Evolutionary conservation across 2,797 vertebrate species (phyloP), one percentile per base, ranked within the genome.

Genomic region (Amazonetta brasiliensis): DNA sequence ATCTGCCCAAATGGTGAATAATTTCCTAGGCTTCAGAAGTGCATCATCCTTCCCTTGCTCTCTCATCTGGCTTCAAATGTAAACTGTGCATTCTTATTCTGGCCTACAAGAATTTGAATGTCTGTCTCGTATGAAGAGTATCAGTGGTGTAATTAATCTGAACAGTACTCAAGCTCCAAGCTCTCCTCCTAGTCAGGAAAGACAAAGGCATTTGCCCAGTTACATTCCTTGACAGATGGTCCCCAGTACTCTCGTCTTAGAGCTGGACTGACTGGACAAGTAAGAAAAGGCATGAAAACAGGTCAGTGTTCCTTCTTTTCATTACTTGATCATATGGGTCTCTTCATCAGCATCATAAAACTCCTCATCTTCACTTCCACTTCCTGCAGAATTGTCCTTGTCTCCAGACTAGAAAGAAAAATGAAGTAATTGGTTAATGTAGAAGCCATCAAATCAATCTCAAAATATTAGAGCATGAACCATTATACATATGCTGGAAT

Each of bases 321-420:
- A 39, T 97, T 97, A 98, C 87, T 97, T 98, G 90, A 98, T 97
- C 98, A 98, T 98, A 39, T 98, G 98, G 19, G 98, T 98, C 88
- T 98, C 98, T 96, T 98, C 98, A 64, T 97, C 69, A 2, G 97
- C 97, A 68, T 98, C 98, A n/a, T 97, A 98, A 41, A 98, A 98
- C 56, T 98, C 98, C 58, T 98, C 98, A 90, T 98, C 98, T 87
- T 98, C 98, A 63, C 97, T 98, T 84, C 94, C 97, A 11, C 97
- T 97, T 52, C 84, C 97, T 17, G 80, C 28, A 44, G 91, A 77
- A 76, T 95, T 93, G 54, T 96, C 96, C 86, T 95, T 97, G 82
- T 96, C 97, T 48, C 41, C 89, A 60, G 94, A 86, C 98, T 98
- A 93, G 56, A 30, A 67, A 85, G 23, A 94, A 81, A 90, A 85